phyloP scores from a whole-genome alignment of 2,797 vertebrate species.

The Rhinichthys osculus region DNA sequence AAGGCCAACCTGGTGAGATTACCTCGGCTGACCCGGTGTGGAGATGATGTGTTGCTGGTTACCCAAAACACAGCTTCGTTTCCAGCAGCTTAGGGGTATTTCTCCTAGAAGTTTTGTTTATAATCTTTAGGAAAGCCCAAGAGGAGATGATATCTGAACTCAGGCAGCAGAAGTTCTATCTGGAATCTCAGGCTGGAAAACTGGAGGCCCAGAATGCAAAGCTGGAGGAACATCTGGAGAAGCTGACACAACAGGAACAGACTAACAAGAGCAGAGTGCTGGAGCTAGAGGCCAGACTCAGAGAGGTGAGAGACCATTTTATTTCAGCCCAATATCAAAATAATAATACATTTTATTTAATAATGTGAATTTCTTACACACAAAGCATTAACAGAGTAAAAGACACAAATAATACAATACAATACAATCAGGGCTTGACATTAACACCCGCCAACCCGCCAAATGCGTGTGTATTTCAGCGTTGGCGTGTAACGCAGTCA shows the following conservation, averaged over 20 bases:
- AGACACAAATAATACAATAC: too few relatives aligned
- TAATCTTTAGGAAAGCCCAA: constrained; percentile 92
- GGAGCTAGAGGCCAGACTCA: constrained; percentile 80
- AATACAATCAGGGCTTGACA: too few relatives aligned
- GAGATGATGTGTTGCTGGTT: background rate
- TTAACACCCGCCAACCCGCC: too few relatives aligned
- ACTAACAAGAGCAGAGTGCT: constrained; percentile 88
- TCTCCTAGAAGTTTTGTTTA: background rate
- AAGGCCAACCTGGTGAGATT: background rate
- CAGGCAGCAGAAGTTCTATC: constrained; percentile 98
- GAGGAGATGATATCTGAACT: constrained; percentile 99
- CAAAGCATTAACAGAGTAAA: too few relatives aligned
- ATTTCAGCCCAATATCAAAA: background rate
- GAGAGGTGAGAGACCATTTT: constrained; percentile 75
- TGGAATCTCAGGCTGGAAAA: constrained; percentile 86
- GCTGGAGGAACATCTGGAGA: constrained; percentile 97
- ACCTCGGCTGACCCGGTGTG: background rate
- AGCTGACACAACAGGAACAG: constrained; percentile 97
- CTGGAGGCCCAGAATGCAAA: constrained; percentile 91
- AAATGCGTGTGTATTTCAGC: too few relatives aligned
- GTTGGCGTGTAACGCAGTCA: too few relatives aligned
- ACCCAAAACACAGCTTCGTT: background rate
- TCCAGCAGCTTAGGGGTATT: background rate
- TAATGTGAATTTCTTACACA: too few relatives aligned
- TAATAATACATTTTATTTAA: too few relatives aligned